Evolutionary conservation across 2,888 invertebrate genomes (phyloP).

Genomic region (Erebia aethiops): DNA sequence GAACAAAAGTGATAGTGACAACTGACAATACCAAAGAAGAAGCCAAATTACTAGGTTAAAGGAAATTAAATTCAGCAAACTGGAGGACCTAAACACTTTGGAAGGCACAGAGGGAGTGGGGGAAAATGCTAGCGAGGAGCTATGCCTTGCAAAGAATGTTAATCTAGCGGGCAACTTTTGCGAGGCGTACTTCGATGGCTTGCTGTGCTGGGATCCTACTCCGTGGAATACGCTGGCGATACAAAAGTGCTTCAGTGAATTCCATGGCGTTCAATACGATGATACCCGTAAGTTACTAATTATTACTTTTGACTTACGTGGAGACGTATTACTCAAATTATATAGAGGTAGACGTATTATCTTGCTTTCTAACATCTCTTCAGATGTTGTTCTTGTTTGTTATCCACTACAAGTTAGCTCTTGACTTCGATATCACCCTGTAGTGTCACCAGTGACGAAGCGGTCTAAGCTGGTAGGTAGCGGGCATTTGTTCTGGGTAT

Average conservation of each 20-base stretch:
- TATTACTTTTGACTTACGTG: no score
- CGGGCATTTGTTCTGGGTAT: no score
- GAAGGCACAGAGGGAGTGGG: conserved; percentile 63
- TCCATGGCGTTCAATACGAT: conserved; percentile 91
- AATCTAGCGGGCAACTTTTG: conserved; percentile 75
- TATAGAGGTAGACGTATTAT: no score
- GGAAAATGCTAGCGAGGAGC: conserved; percentile 68
- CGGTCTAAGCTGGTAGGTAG: no score
- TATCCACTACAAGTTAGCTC: no score
- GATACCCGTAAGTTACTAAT: conserved; percentile 88
- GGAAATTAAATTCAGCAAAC: conserved; percentile 60
- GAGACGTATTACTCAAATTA: no score
- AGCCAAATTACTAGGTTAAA: conserved; percentile 54
- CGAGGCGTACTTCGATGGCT: conserved; percentile 87
- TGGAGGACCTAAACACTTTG: conserved; percentile 77
- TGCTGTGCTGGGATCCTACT: conserved; percentile 94
- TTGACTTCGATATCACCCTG: no score
- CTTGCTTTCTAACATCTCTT: no score
- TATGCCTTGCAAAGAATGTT: conserved; percentile 60
- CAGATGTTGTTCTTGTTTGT: no score
- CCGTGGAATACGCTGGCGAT: conserved; percentile 86
- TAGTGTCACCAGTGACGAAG: no score
- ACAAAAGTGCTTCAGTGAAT: conserved; percentile 90
- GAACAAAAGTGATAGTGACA: conserved; percentile 40
- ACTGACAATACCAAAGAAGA: conserved; percentile 54